Evolutionary conservation across 1,140 invertebrate species (phyloP), one percentile per base, ranked within the genome.

Genomic region (Drepana arcuata): DNA sequence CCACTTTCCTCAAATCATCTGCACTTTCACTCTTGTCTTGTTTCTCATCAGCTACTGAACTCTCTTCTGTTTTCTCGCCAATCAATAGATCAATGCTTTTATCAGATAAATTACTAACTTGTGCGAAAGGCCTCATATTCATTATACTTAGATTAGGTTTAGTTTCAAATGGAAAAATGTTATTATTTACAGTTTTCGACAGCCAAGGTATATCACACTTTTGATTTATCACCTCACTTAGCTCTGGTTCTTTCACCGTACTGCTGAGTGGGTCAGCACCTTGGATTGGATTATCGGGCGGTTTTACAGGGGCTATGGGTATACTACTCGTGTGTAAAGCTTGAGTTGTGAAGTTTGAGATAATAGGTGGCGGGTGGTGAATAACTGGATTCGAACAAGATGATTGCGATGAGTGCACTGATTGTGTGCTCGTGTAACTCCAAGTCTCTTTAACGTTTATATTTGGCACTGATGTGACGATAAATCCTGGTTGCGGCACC

Each of bases 391-490:
- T 77, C 2, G 77, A 71, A 36, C 64, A 82, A 4, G 67, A 53
- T 12, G 59, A 57, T 42, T 77, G 68, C 9, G 18, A 21, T 21
- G 4, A 21, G 18, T 9, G 24, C 24, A 26, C 4, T 4, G 4
- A 6, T 10, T 26, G 24, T 4, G 10, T 21, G 18, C 18, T 21
- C 9, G 69, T 57, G 36, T 75, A 78, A 44, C 78, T 82, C 78
- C 78, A 82, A n/a, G 78, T 82, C 44, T 82, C 78, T 29, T 82
- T 82, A n/a, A 79, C 78, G 28, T 81, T 79, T 9, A 82, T 72
- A 74, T 77, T 84, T 71, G 78, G 78, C 64, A 84, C 78, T 25
- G 83, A 81, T 34, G 82, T 81, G 16, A 84, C 73, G 27, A 84
- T 84, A 48, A 75, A 84, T 41, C 83, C 81, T 7, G 83, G 69